Evolutionary conservation across 2,113 vertebrate species (phyloP).

Genomic region (Edolisoma coerulescens): DNA sequence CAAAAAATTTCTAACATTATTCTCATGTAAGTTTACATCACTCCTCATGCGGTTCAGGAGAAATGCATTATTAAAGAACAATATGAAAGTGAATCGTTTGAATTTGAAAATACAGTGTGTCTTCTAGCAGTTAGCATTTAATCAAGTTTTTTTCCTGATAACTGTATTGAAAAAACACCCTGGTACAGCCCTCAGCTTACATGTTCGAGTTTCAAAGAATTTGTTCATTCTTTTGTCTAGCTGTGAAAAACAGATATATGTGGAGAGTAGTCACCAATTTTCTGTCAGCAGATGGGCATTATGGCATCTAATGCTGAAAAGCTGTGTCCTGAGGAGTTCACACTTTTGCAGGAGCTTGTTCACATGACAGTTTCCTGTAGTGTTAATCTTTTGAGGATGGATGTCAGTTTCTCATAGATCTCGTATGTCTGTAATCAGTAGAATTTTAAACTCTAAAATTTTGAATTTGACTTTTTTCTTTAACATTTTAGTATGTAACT

Average conservation of each 20-base stretch:
- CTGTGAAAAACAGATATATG: background rate
- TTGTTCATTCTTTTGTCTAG: background rate
- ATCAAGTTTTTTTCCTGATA: background rate
- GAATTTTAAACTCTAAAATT: background rate
- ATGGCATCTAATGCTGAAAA: background rate
- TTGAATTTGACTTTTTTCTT: background rate
- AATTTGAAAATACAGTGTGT: background rate
- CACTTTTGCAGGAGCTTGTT: background rate
- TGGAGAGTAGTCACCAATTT: background rate
- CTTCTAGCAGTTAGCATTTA: background rate
- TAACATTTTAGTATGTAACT: background rate
- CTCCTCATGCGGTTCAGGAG: background rate
- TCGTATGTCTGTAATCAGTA: background rate
- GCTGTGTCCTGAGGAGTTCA: background rate
- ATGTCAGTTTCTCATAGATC: background rate
- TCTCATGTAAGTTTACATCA: background rate
- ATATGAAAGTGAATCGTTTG: background rate
- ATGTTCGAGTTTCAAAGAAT: background rate
- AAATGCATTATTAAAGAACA: background rate
- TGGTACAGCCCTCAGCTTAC: background rate
- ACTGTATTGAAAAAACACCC: background rate
- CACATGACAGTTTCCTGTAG: background rate
- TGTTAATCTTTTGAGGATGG: background rate
- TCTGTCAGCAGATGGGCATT: background rate
- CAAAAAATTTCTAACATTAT: background rate